A percentile compares a stretch with the other conserved stretches of the same genome.
These are phyloP conservation scores for Pygmarrhopalites habei DNA, from an alignment of 1,140 invertebrate species.

Conservation along the genomic window DNA sequence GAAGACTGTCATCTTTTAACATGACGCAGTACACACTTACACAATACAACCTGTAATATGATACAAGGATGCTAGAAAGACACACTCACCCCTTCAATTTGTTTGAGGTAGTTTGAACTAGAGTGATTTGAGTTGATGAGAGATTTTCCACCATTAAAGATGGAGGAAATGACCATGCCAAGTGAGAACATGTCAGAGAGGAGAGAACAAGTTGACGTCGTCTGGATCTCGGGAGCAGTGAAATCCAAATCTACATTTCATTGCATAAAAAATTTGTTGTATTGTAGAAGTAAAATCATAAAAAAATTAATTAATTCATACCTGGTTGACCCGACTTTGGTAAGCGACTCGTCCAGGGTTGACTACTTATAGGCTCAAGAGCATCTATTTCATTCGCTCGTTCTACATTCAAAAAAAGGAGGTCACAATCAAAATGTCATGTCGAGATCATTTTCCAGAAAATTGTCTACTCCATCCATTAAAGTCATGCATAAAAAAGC, in stretches of 20 bases:
- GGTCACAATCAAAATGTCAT: too few species aligned
- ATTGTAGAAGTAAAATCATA: too few species aligned
- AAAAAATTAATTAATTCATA: too few species aligned
- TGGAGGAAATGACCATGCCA: slow-evolving; percentile 82
- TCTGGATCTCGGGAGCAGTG: slow-evolving; percentile 85
- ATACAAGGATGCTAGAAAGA: too few species aligned
- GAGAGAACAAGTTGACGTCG: slow-evolving; percentile 69
- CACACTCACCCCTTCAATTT: slow-evolving; percentile 83
- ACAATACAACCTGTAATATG: too few species aligned
- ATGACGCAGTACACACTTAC: too few species aligned
- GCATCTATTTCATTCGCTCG: slow-evolving; percentile 60
- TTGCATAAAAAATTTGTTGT: too few species aligned
- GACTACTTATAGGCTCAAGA: slow-evolving; percentile 61
- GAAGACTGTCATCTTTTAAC: too few species aligned
- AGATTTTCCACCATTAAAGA: slow-evolving; percentile 80
- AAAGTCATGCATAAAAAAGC: too few species aligned
- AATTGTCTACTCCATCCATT: too few species aligned
- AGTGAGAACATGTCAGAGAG: slow-evolving; percentile 92
- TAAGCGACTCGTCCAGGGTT: slow-evolving; percentile 77
- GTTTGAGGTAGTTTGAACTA: slow-evolving; percentile 75
- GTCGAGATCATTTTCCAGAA: too few species aligned
- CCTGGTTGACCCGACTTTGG: slow-evolving; percentile 88
- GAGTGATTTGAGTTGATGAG: slow-evolving; percentile 84
- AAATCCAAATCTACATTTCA: slow-evolving; percentile 90
- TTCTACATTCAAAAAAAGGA: slow-evolving; percentile 48